Evolutionary conservation across 2,888 invertebrate species (phyloP).

Genomic region (Sclerodermus sp.): DNA sequence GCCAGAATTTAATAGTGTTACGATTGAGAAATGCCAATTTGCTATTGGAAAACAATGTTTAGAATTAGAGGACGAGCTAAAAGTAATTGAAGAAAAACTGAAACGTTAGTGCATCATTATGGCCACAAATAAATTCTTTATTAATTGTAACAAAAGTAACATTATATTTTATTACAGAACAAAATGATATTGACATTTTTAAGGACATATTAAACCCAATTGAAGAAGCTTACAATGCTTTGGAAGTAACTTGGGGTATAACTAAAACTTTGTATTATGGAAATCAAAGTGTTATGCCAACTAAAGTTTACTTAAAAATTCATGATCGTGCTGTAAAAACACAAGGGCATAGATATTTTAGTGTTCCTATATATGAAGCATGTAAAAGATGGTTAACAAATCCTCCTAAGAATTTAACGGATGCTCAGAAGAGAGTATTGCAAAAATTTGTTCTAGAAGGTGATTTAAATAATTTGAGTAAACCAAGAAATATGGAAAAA

Average conservation of each 20-base stretch:
- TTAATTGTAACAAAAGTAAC: neutral
- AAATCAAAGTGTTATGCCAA: constrained; percentile 78
- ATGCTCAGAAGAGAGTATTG: constrained; percentile 72
- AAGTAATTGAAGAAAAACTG: constrained; percentile 67
- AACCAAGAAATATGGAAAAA: constrained; percentile 52
- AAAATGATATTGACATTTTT: constrained; percentile 62
- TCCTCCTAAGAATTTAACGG: constrained; percentile 54
- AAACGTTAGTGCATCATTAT: constrained; percentile 43
- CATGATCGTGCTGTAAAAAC: constrained; percentile 79
- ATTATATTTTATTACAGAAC: constrained; percentile 12
- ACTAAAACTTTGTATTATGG: constrained; percentile 82
- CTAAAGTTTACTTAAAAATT: constrained; percentile 75
- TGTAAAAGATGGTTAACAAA: constrained; percentile 64
- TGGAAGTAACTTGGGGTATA: constrained; percentile 85
- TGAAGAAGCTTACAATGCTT: constrained; percentile 71
- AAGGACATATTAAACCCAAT: constrained; percentile 72
- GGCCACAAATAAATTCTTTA: neutral
- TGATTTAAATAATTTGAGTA: constrained; percentile 80
- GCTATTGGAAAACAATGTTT: constrained; percentile 81
- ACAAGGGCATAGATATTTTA: constrained; percentile 73
- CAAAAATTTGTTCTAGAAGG: constrained; percentile 82
- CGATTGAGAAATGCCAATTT: constrained; percentile 82
- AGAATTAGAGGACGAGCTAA: constrained; percentile 77
- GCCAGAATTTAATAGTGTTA: constrained; percentile 79
- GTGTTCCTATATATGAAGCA: constrained; percentile 69